Percentiles rank a stretch among this genome's conserved stretches.
These are phyloP conservation scores for Haemorhous mexicanus DNA, from an alignment of 2,113 vertebrate genomes.

Conservation along the genomic window DNA sequence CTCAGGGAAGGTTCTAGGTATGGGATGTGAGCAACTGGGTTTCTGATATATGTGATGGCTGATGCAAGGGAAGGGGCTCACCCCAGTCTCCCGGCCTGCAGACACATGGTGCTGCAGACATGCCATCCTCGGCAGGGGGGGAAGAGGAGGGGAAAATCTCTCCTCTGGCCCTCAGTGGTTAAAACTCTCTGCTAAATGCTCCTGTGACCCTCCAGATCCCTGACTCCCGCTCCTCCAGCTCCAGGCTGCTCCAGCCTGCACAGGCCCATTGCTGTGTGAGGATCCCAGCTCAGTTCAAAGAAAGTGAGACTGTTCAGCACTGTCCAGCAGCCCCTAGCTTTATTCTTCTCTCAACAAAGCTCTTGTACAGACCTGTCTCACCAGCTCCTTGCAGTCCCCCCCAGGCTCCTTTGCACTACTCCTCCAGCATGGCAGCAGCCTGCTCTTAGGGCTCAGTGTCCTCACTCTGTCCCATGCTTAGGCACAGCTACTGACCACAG, in stretches of 20 bases:
- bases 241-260: not conserved
- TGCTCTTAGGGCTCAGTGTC: not conserved
- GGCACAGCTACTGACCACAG: not conserved
- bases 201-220: not conserved
- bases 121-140: fast-evolving
- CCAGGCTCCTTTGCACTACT: not conserved
- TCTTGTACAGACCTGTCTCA: not conserved
- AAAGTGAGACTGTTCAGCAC: not conserved
- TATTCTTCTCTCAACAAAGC: not conserved
- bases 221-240: not conserved
- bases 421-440: not conserved
- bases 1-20: not conserved
- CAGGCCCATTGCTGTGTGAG: not conserved
- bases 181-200: not conserved
- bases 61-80: not conserved
- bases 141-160: not conserved
- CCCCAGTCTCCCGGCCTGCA: fast-evolving
- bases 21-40: not conserved
- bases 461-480: not conserved
- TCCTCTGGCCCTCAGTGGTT: not conserved
- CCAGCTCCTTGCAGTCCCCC: not conserved
- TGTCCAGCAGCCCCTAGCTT: not conserved
- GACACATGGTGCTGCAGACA: not conserved
- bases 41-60: not conserved
- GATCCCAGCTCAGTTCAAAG: not conserved